These are phyloP conservation scores for Trematomus bernacchii DNA, from an alignment of 2,797 vertebrate genomes.

Conservation along the genomic window DNA sequence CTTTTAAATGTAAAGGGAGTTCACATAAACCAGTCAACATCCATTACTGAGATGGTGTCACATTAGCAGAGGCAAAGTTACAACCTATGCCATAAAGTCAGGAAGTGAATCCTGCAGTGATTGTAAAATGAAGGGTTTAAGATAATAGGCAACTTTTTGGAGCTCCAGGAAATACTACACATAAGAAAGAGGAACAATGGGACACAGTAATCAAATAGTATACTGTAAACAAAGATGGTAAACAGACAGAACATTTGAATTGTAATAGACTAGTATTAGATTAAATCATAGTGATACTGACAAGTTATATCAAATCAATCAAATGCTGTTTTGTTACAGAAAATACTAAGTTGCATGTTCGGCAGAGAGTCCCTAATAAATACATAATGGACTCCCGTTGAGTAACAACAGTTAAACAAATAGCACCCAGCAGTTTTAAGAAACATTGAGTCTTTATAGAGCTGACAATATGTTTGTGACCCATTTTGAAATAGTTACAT, in stretches of 20 bases:
- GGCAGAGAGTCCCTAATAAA: not conserved
- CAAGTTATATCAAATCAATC: no score
- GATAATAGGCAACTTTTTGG: not conserved
- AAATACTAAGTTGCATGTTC: not conserved
- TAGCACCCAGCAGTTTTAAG: no score
- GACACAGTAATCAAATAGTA: no score
- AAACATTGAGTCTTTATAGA: not conserved
- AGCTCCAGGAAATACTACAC: not conserved
- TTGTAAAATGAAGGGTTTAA: not conserved
- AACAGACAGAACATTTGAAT: not conserved
- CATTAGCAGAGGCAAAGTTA: not conserved
- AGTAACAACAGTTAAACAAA: not conserved
- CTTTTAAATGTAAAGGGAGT: slow-evolving; percentile 8
- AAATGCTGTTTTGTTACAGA: not conserved
- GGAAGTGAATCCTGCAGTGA: not conserved
- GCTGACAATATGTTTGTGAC: not conserved
- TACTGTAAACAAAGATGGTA: no score
- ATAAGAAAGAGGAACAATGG: no score
- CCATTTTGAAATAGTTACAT: not conserved
- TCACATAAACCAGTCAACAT: not conserved
- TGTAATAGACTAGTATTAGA: not conserved
- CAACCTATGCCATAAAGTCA: not conserved
- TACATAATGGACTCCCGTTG: not conserved
- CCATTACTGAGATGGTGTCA: not conserved
- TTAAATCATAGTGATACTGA: not conserved